Conservation (phyloP, 2,113 vertebrate genomes). For the Sander lucioperca region DNA sequence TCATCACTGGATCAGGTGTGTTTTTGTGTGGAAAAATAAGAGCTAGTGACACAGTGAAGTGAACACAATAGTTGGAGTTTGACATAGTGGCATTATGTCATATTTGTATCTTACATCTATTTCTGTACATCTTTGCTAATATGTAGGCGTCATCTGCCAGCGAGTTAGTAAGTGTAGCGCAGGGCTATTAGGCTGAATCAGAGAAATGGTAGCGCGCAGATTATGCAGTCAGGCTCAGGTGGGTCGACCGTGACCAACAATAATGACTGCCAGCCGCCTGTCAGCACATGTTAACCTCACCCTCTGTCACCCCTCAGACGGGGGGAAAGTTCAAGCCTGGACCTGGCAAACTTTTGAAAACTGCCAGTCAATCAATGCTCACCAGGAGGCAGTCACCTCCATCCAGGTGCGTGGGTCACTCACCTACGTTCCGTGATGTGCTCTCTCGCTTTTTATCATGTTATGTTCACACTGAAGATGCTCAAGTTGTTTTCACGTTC, state of each 20-base stretch:
- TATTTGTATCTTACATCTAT: background rate
- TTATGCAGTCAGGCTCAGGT: slow-evolving; percentile 72
- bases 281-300: slow-evolving; percentile 69
- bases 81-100: background rate
- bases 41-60: background rate
- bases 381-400: slow-evolving; percentile 83
- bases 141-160: slow-evolving; percentile 35
- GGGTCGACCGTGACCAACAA: slow-evolving; percentile 58
- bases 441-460: background rate
- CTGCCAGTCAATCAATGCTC: slow-evolving; percentile 84
- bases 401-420: slow-evolving; percentile 80
- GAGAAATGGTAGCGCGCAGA: slow-evolving; percentile 52
- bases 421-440: slow-evolving; percentile 3
- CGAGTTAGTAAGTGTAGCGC: slow-evolving; percentile 30
- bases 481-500: slow-evolving; percentile 44
- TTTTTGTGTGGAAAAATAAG: slow-evolving; percentile 6
- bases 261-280: slow-evolving; percentile 73
- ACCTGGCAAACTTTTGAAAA: slow-evolving; percentile 83
- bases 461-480: slow-evolving; percentile 8
- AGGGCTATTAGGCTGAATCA: slow-evolving; percentile 40
- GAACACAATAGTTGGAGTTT: slow-evolving; percentile 23
- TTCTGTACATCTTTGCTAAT: slow-evolving; percentile 2
- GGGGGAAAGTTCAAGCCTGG: slow-evolving; percentile 88
- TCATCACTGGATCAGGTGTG: slow-evolving; percentile 85
- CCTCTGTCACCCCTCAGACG: slow-evolving; percentile 79